Evolutionary conservation across 2,113 vertebrate genomes (phyloP).

Genomic region (Ariopsis seemanni): DNA sequence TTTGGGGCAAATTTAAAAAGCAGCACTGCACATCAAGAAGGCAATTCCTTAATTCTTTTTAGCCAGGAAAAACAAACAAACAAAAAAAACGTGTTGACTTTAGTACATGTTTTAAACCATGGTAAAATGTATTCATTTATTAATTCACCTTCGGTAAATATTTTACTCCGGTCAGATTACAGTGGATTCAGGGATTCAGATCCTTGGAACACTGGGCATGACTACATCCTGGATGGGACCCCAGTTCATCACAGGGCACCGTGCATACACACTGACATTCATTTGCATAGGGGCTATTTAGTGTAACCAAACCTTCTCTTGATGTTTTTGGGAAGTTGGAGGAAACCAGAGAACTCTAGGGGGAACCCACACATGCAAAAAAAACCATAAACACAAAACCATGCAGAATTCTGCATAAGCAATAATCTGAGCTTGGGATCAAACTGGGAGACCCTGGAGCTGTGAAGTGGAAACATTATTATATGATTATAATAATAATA

Average conservation of each 20-base stretch:
- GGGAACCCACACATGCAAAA: neutral
- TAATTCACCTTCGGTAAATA: neutral
- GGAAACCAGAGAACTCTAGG: neutral
- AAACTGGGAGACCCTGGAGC: neutral
- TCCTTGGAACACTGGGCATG: neutral
- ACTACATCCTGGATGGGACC: neutral
- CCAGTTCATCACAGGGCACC: neutral
- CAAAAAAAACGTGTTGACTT: neutral
- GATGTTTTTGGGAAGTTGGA: neutral
- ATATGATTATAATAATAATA: too few relatives aligned
- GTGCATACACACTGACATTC: neutral
- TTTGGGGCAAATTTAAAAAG: neutral
- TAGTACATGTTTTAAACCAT: neutral
- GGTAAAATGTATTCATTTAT: neutral
- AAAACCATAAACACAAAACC: neutral
- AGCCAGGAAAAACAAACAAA: neutral
- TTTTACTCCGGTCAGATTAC: neutral
- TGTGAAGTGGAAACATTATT: neutral
- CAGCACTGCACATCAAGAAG: neutral
- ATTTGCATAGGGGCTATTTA: neutral
- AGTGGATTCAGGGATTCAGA: neutral
- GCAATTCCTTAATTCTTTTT: neutral
- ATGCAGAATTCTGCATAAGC: neutral
- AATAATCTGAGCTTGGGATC: neutral
- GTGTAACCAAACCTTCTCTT: neutral